Base-by-base conservation (phyloP, 2,797 vertebrate species). In the Chrysocyon brachyurus region DNA sequence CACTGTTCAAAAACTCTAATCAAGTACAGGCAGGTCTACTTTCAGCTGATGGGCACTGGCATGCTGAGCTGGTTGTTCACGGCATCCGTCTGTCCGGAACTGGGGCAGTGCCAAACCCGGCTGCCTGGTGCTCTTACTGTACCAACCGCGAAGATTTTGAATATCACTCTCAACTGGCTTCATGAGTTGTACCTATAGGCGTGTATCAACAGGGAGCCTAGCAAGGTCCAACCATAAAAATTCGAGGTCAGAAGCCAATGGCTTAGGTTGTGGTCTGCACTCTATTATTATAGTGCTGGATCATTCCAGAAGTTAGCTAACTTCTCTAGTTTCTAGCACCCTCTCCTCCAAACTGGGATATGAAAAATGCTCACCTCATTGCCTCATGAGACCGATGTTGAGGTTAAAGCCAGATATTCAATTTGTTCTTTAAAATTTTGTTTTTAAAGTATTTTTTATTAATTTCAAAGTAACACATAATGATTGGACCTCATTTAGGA, bases 401-500 rank as follows among this genome's bases (percentile, higher is more conserved):
- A 77, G 54, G 22, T 66, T 36, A 26, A 93, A 94, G 61, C 15
- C 66, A 96, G 57, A 33, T 24, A 75, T 26, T 59, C 87, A 40
- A 36, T 61, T 73, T 24, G 17, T 49, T 28, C 46, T 49, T 28
- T 75, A 87, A 87, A 87, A 56, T 4, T 52, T 66, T 59, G 12
- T 46, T 89, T 22, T 11, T 15, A 46, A 19, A 33, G 21, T 36
- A 78, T 14, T 19, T 57, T 75, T 49, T 54, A 87, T 54, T 93
- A 77, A 82, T 95, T 93, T 85, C 59, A 94, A 95, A 90, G 56
- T 93, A 91, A 75, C 52, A 46, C 4, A 10, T 4, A 64, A 17
- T 40, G 68, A 57, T 46, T 36, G 5, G 36, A n/a, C 2, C 57
- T 82, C 11, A 61, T 28, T 85, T 63, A 77, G 61, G 84, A 91